Conservation (phyloP, 2,797 vertebrate species). For the Semotilus atromaculatus region DNA sequence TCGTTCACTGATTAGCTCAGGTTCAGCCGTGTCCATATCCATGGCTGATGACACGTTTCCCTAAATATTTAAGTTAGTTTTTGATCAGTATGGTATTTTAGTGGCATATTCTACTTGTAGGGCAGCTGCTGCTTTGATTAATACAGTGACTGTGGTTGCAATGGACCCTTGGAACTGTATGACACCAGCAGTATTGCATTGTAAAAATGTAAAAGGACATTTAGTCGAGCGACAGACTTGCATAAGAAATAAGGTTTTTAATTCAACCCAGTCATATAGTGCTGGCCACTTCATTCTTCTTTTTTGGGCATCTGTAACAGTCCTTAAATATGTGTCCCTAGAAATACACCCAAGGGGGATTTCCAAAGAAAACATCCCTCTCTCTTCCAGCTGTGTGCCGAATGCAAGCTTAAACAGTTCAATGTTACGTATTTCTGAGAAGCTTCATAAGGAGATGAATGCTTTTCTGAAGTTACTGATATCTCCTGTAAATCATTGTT, state of each 20-base stretch:
- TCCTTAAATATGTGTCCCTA: slow-evolving; percentile 46
- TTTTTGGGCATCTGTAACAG: slow-evolving; percentile 34
- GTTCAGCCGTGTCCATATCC: background rate
- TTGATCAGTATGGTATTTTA: background rate
- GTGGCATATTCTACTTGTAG: background rate
- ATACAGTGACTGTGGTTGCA: background rate
- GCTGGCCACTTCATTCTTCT: background rate
- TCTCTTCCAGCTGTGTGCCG: slow-evolving; percentile 57
- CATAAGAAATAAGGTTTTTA: background rate
- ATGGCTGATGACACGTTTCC: background rate
- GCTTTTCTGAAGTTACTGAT: slow-evolving; percentile 5
- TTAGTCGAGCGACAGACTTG: background rate
- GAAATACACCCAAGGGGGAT: slow-evolving; percentile 62
- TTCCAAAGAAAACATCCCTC: slow-evolving; percentile 64
- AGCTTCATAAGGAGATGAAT: background rate
- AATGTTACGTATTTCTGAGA: background rate
- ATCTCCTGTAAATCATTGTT: slow-evolving; percentile 21
- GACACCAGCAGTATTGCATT: background rate
- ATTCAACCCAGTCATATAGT: background rate
- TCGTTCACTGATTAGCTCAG: background rate
- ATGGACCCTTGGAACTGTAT: background rate
- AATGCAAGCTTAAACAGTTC: slow-evolving; percentile 24
- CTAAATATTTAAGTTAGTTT: background rate
- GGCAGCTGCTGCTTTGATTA: background rate
- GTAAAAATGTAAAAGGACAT: background rate